Conservation (phyloP, 2,797 vertebrate species). For the Danio choprae region DNA sequence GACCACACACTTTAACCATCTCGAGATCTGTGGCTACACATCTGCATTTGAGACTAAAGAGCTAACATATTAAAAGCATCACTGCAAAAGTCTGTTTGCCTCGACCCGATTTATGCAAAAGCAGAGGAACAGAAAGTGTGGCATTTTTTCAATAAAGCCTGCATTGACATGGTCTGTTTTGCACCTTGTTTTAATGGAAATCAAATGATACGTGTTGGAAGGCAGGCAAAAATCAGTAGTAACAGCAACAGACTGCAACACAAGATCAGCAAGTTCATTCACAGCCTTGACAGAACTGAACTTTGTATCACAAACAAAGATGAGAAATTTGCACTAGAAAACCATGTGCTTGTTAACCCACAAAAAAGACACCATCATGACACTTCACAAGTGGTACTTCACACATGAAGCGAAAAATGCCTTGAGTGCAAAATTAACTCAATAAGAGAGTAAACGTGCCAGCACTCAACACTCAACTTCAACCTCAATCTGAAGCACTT, state of each 20-base stretch:
- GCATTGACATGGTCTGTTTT: background rate
- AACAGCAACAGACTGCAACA: background rate
- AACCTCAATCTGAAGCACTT: background rate
- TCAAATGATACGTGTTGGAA: background rate
- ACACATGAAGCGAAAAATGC: background rate
- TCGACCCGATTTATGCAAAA: slow-evolving; percentile 32
- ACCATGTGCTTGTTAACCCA: background rate
- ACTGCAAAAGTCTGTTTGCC: slow-evolving; percentile 3
- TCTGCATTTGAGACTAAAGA: slow-evolving; percentile 1
- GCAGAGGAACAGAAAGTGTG: slow-evolving; percentile 49
- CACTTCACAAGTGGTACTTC: background rate
- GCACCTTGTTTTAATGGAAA: slow-evolving; percentile 9
- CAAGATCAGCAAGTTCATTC: background rate
- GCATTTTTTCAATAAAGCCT: background rate
- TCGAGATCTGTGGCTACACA: background rate
- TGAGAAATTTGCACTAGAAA: background rate
- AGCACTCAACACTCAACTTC: background rate
- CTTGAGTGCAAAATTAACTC: slow-evolving; percentile 15
- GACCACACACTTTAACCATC: background rate
- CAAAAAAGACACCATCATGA: slow-evolving; percentile 5
- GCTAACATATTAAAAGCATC: background rate
- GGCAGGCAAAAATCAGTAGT: slow-evolving; percentile 1
- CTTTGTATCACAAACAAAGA: background rate
- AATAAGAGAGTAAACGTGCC: background rate
- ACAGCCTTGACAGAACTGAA: background rate